Conservation (phyloP, 1,140 invertebrate genomes). For the Aphelenchoides besseyi region DNA sequence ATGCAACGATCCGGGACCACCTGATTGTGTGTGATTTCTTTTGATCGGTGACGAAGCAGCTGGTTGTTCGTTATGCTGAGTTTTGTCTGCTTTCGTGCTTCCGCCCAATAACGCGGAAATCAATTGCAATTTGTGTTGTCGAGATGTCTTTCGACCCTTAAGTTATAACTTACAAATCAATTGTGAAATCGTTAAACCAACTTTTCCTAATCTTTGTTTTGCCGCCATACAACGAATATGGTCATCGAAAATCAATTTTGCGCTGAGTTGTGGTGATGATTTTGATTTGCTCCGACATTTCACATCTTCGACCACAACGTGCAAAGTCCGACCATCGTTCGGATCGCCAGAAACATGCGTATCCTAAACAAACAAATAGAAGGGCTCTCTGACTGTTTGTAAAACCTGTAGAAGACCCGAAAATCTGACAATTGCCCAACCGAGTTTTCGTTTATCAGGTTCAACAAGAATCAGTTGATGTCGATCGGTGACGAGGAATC, state of each 20-base stretch:
- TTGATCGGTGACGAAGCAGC: background rate
- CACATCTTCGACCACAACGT: constrained; percentile 79
- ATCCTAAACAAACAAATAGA: constrained; percentile 65
- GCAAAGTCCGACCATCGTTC: constrained; percentile 89
- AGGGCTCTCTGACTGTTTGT: constrained; percentile 57
- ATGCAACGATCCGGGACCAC: background rate
- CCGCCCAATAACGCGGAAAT: constrained; percentile 81
- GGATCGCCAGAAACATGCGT: constrained; percentile 80
- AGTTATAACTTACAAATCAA: constrained; percentile 36
- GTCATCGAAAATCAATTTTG: constrained; percentile 95
- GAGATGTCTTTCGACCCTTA: constrained; percentile 80
- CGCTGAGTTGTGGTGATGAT: constrained; percentile 74
- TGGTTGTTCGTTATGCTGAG: background rate
- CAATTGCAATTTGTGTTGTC: constrained; percentile 89
- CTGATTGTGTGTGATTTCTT: background rate
- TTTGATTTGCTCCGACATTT: constrained; percentile 63
- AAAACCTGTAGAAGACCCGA: constrained; percentile 73
- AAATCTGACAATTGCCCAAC: constrained; percentile 93
- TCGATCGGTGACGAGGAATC: constrained; percentile 90
- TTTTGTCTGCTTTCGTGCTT: constrained; percentile 7
- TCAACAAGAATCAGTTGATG: constrained; percentile 93
- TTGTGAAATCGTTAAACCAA: constrained; percentile 57
- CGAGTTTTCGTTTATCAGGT: constrained; percentile 82
- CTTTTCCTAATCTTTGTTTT: constrained; percentile 76
- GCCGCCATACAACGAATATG: constrained; percentile 83